phyloP scores from a whole-genome alignment of 1,140 invertebrate species.

The Scaptomyza montana region DNA sequence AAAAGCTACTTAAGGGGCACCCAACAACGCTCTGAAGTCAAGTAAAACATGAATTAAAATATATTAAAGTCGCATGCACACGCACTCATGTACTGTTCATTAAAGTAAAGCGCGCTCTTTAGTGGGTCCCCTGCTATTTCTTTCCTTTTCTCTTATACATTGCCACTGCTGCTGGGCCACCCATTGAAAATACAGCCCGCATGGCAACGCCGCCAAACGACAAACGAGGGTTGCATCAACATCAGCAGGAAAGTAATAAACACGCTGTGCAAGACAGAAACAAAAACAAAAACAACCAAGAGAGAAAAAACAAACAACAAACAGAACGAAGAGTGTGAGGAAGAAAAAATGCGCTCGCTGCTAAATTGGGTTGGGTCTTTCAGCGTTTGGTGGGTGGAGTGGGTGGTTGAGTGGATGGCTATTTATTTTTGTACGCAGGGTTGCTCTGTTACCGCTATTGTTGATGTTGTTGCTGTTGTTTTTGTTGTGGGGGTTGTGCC shows the following conservation, averaged over 20 bases:
- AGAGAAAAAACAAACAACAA: constrained; percentile 2
- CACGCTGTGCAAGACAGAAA: constrained; percentile 41
- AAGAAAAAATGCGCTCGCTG: constrained; percentile 16
- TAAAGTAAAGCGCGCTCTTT: constrained; percentile 57
- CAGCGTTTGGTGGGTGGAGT: constrained; percentile 9
- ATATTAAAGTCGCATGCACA: constrained; percentile 48
- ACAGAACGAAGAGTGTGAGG: constrained; percentile 1
- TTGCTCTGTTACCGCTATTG: constrained; percentile 29
- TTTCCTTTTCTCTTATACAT: background rate
- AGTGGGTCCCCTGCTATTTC: background rate
- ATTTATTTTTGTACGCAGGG: constrained; percentile 72
- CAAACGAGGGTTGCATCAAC: constrained; percentile 41
- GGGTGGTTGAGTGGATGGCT: constrained; percentile 38
- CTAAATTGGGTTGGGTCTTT: constrained; percentile 22
- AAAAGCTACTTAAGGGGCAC: background rate
- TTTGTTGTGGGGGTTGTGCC: constrained; percentile 47
- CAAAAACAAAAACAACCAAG: constrained; percentile 18
- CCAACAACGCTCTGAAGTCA: background rate
- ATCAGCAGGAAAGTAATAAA: constrained; percentile 57
- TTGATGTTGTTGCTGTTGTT: constrained; percentile 8
- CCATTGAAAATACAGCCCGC: constrained; percentile 36
- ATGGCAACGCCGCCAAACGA: constrained; percentile 48
- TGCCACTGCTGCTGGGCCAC: background rate
- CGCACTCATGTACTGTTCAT: constrained; percentile 42
- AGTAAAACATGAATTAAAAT: constrained; percentile 42